Base-by-base conservation (phyloP, 1,140 invertebrate species). In the Penaeus indicus region DNA sequence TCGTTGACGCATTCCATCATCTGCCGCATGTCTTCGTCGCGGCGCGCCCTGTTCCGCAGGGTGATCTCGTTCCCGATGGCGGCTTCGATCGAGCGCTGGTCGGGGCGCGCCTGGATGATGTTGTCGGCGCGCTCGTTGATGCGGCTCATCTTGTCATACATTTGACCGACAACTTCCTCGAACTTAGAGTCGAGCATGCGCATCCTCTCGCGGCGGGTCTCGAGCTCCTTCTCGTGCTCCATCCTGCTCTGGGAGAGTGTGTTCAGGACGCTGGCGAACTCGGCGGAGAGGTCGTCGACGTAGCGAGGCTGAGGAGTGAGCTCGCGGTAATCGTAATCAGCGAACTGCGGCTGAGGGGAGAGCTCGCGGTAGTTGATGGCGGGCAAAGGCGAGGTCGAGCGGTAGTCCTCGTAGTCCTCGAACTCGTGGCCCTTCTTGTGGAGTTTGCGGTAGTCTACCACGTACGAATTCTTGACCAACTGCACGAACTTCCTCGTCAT, bases 401-500 rank as follows among this genome's bases (percentile, higher is more conserved):
- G 84, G 61, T 84, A 85, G 42, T 27, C 25, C n/a, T 19, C 72
- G 54, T 21, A 22, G 22, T 80, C 88, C n/a, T 89, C 83, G 32
- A 60, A 60, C 32, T 80, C 80, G 27, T 25, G 25, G 7, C 54
- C 63, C 54, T 90, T 77, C 47, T 86, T 88, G 62, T 88, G 89
- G 3, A 88, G 38, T 63, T 90, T 90, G 25, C 89, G 79, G 67
- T 90, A 88, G 69, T 91, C 89, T 19, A 75, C 25, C 60, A 90
- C 89, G 78, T 80, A 69, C 47, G 89, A 88, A 22, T 90, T 89
- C 86, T 91, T 91, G 78, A 91, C 88, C 21, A 87, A 60, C 78
- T 91, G 90, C 64, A 91, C 89, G 85, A 86, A 91, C 75, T 91
- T 91, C 75, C 89, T 90, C 18, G 90, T 90, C 90, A 91, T 91